Evolutionary conservation across 2,888 invertebrate genomes (phyloP).

Genomic region (Ptychoptera albimana): DNA sequence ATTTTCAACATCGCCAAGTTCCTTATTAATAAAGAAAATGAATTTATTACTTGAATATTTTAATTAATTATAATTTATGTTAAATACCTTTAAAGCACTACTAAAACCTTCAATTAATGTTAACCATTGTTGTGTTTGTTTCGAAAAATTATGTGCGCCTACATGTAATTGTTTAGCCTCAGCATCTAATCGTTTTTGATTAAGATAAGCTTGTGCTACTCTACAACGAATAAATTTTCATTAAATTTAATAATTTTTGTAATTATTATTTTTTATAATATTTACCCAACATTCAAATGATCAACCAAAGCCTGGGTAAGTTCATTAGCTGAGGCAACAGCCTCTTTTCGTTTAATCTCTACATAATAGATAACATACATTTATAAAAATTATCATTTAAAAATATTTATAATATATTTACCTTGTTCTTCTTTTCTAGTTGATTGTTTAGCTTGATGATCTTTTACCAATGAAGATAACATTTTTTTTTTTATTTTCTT

Average conservation of each 20-base stretch:
- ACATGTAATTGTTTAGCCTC: conserved; percentile 92
- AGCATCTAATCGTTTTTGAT: conserved; percentile 92
- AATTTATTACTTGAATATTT: neutral
- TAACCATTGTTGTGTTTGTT: conserved; percentile 96
- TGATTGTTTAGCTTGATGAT: conserved; percentile 68
- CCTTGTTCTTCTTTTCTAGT: conserved; percentile 71
- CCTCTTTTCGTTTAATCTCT: conserved; percentile 90
- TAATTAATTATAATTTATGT: neutral
- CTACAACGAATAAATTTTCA: conserved; percentile 31
- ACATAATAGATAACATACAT: conserved; percentile 17
- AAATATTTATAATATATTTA: conserved; percentile 19
- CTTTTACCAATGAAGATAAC: conserved; percentile 74
- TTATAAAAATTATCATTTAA: neutral
- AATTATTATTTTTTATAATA: too few relatives aligned
- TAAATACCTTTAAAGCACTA: conserved; percentile 52
- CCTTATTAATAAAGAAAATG: conserved; percentile 25
- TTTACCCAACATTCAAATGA: conserved; percentile 91
- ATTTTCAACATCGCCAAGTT: conserved; percentile 96
- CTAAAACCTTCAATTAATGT: conserved; percentile 77
- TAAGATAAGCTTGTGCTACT: conserved; percentile 94
- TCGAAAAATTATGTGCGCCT: conserved; percentile 86
- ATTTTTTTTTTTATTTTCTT: conserved; percentile 32
- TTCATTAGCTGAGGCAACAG: conserved; percentile 80
- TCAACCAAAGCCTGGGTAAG: conserved; percentile 90
- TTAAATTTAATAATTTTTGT: too few relatives aligned